Evolutionary conservation across 1,140 invertebrate genomes (phyloP), one percentile per base, ranked within the genome.

Genomic region (Copidosoma floridanum): DNA sequence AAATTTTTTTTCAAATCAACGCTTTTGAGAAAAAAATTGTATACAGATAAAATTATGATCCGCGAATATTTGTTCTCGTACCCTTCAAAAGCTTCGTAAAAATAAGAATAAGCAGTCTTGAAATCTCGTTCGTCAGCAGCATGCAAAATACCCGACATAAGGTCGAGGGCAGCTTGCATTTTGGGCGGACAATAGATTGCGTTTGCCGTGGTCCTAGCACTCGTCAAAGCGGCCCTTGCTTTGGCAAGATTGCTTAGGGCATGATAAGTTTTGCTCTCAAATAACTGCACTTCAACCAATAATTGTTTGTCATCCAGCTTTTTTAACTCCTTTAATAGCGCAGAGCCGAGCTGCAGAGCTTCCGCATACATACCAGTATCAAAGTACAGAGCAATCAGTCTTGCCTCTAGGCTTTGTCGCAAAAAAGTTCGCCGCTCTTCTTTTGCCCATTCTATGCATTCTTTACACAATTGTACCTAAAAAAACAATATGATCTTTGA

Each of bases 361-460:
- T 96, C 93, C 43, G 88, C 84, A 74, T 89, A 96, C 86, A 93
- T 90, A 65, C 89, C 88, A 37, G 92, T 97, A 73, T 98, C 95
- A 79, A 94, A 97, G 76, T 95, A 98, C 12, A 99, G 82, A 10
- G 95, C 92, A 71, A 99, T 90, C 20, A 99, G 83, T 70, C 95
- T 83, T 1, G 94, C 90, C 80, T 99, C 95, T 64, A 99, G 79
- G 8, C 94, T 94, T 79, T 99, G 98, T 70, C 98, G 84, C 21
- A 99, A 82, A 80, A 99, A 99, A 18, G 94, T 98, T 65, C 97
- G 86, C 61, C 95, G 92, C 75, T 99, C 97, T 76, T 95, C 90
- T 78, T 97, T 97, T 18, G 98, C 96, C 97, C 97, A 99, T 82
- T 97, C 93, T 82, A 99, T 99, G 81, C 96, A 99, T 82, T 99